Evolutionary conservation across 2,888 invertebrate genomes (phyloP), one percentile per base, ranked within the genome.

Genomic region (Phoenoteleia sp.): DNA sequence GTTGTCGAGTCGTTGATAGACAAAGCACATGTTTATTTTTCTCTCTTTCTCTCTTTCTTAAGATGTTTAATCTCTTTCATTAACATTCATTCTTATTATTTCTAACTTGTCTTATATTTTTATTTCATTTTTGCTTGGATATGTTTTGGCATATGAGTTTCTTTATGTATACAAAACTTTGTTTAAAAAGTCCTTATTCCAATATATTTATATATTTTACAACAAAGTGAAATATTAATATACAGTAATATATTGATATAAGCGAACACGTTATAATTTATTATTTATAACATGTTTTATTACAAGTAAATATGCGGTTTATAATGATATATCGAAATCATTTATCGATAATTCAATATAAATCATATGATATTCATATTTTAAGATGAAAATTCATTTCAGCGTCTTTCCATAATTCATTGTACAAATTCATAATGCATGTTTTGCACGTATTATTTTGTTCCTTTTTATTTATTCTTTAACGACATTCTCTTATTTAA

Each of bases 1-100:
- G 92, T 93, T 93, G 93, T 93, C 93, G 93, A 93, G 93, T 93
- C 93, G 93, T 93, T 93, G 93, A 93, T 93, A 93, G 93, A 93
- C 93, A 92, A 91, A 93, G 93, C 93, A 91, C 90, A 93, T 89
- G 89, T 89, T 85, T 85, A 79, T 84, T 82, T 82, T 62, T 86
- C 82, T 85, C 86, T 84, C 81, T 74, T 67, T 72, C 62, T 76
- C 52, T 66, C 85, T 89, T 84, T 89, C 81, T n/a, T n/a, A n/a
- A n/a, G n/a, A n/a, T n/a, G n/a, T n/a, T n/a, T n/a, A n/a, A n/a
- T 88, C 85, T 88, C 60, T 85, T 87, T 58, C 62, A 74, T 74
- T 74, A 71, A 71, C 45, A 27, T 6, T 45, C 71, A 71, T 56
- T 33, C 58, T 33, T 58, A 27, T 33, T 54, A 33, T 89, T 91